Evolutionary conservation across 2,797 vertebrate species (phyloP).

Genomic region (Silurus aristotelis): DNA sequence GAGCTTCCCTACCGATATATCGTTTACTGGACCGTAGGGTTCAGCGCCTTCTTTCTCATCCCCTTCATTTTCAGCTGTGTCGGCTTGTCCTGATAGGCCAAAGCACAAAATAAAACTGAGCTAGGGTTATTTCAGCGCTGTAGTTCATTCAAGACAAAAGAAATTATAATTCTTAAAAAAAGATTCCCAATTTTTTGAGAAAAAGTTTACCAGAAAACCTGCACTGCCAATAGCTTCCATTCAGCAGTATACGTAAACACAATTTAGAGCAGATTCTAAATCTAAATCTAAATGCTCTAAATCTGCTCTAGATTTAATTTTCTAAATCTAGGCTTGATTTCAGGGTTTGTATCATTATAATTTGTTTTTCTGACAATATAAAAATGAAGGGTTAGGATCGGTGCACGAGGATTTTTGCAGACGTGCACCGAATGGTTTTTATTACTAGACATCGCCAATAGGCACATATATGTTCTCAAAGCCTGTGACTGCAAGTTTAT

Average conservation of each 20-base stretch:
- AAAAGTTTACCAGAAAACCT: not conserved
- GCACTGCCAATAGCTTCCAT: not conserved
- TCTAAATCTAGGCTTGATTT: not conserved
- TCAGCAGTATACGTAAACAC: not conserved
- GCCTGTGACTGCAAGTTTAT: conserved; percentile 20
- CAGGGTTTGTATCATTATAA: not conserved
- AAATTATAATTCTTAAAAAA: not conserved
- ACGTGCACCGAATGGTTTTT: not conserved
- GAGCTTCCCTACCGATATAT: conserved; percentile 95
- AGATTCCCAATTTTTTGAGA: not conserved
- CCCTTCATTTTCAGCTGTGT: conserved; percentile 81
- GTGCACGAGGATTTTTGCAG: not conserved
- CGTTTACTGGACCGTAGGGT: conserved; percentile 86
- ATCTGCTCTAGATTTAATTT: too few relatives aligned
- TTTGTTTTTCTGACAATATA: not conserved
- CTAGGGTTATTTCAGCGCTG: conserved; percentile 25
- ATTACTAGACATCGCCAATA: not conserved
- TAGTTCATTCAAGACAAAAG: not conserved
- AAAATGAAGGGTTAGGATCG: not conserved
- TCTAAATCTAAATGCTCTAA: too few relatives aligned
- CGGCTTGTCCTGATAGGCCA: conserved; percentile 76
- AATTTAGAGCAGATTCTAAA: not conserved
- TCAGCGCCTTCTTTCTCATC: conserved; percentile 84
- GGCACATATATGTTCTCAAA: conserved; percentile 31
- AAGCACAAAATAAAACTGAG: not conserved